phyloP scores from a whole-genome alignment of 2,797 vertebrate species.

The Poecilia velifera region DNA sequence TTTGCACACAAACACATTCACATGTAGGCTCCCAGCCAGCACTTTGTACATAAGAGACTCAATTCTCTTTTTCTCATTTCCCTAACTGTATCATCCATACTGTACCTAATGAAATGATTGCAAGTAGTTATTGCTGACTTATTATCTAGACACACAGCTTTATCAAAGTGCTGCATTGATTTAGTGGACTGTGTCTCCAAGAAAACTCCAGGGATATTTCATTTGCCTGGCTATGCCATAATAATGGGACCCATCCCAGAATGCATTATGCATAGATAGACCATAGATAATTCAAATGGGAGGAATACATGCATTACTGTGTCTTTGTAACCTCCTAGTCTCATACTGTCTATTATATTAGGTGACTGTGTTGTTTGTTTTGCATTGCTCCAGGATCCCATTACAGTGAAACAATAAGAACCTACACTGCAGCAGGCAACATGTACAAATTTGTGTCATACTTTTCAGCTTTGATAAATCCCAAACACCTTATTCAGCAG shows the following conservation, averaged over 20 bases:
- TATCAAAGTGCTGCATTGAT: conserved; percentile 82
- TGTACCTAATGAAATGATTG: conserved; percentile 83
- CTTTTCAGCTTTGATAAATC: conserved; percentile 82
- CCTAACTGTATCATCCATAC: conserved; percentile 80
- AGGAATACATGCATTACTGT: conserved; percentile 77
- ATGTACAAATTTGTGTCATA: conserved; percentile 77
- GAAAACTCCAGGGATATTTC: conserved; percentile 85
- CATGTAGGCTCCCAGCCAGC: conserved; percentile 41
- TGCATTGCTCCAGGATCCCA: conserved; percentile 64
- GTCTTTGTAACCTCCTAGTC: conserved; percentile 65
- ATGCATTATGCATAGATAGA: conserved; percentile 79
- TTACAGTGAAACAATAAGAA: conserved; percentile 75
- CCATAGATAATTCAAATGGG: conserved; percentile 80
- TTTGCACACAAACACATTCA: background rate
- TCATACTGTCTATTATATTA: conserved; percentile 77
- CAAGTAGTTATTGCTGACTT: conserved; percentile 81
- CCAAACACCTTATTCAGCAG: conserved; percentile 84
- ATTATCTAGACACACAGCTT: conserved; percentile 83
- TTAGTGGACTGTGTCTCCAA: conserved; percentile 88
- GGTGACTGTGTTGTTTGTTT: conserved; percentile 71
- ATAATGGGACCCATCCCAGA: conserved; percentile 79
- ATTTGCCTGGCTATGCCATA: conserved; percentile 77
- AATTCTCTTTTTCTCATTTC: conserved; percentile 72
- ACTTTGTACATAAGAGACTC: conserved; percentile 67
- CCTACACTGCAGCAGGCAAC: conserved; percentile 65